Base-by-base conservation (phyloP, 2,113 vertebrate species). In the Corythaixoides concolor region DNA sequence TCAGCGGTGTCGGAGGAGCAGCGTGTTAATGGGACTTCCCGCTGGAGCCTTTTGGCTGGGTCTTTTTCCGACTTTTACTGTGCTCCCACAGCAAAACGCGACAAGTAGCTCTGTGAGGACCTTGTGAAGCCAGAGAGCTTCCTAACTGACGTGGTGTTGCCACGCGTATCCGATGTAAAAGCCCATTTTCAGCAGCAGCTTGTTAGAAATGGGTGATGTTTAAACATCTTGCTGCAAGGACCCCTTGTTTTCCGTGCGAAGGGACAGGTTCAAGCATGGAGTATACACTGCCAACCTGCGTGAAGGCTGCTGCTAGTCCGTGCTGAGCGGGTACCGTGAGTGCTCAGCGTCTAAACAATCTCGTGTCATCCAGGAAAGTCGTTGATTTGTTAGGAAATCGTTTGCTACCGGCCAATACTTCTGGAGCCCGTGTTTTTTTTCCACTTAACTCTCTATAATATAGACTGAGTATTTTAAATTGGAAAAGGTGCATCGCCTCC, bases 101-200 rank as follows among this genome's bases (percentile, higher is more conserved):
- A 99, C 97, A 98, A 98, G 93, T 98, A 99, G 97, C 99, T 99
- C 92, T 99, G 99, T 93, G 98, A 98, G 1, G 97, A 98, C 28
- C 97, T 98, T 77, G 66, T 98, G 91, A 98, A 97, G 98, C 98
- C 88, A 97, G 98, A 77, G 27, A 24, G 24, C 58, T 60, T 66
- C 28, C 39, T 23, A 19, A 6, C 30, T 23, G 22, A 6, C 30
- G 5, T 6, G 35, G 32, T 3, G 1, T 6, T 41, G n/a, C 55
- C 28, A 37, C 82, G 60, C 18, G 13, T 3, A 6, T 32, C 64
- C 41, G 33, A 24, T 30, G 32, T 5, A 35, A 37, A 49, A 89
- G 6, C 45, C 52, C 33, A 9, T 73, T 78, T 70, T 50, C 52
- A 53, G 52, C 35, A 69, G 60, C 63, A 49, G 26, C 45, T 52